Conservation (phyloP, 2,797 vertebrate species). For the Fratercula arctica region DNA sequence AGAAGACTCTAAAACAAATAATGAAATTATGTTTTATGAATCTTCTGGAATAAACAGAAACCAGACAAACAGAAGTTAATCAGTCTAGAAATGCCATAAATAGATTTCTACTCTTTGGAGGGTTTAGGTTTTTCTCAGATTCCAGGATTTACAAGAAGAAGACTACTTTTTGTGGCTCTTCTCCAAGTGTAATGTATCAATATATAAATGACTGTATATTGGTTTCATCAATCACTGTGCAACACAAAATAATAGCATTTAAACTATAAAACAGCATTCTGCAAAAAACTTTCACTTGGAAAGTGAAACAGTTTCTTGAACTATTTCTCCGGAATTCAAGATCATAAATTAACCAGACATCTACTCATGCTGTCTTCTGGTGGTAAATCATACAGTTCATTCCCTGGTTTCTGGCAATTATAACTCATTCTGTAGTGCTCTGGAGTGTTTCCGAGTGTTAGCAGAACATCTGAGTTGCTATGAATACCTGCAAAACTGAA, state of each 20-base stretch:
- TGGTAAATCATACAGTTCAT: slow-evolving; percentile 78
- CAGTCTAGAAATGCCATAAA: not conserved
- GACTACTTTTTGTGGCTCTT: not conserved
- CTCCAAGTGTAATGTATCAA: not conserved
- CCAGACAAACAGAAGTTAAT: not conserved
- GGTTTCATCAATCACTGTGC: not conserved
- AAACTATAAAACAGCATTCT: not conserved
- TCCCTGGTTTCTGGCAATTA: slow-evolving; percentile 74
- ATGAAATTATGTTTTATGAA: slow-evolving; percentile 23
- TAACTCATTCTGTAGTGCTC: slow-evolving; percentile 64
- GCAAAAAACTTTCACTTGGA: not conserved
- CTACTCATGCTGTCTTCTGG: slow-evolving; percentile 77
- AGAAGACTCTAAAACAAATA: not conserved
- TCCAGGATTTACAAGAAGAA: not conserved
- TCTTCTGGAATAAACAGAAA: slow-evolving; percentile 23
- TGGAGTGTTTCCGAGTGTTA: slow-evolving; percentile 61
- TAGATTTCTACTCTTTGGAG: not conserved
- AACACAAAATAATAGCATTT: not conserved
- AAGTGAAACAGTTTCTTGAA: slow-evolving; percentile 1
- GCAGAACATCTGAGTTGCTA: not conserved
- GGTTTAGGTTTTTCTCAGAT: not conserved
- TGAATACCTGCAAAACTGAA: not conserved
- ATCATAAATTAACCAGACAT: slow-evolving; percentile 71
- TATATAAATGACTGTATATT: not conserved
- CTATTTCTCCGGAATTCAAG: slow-evolving; percentile 63